Evolutionary conservation across 2,888 invertebrate genomes (phyloP).

Genomic region (Lymantria monacha): DNA sequence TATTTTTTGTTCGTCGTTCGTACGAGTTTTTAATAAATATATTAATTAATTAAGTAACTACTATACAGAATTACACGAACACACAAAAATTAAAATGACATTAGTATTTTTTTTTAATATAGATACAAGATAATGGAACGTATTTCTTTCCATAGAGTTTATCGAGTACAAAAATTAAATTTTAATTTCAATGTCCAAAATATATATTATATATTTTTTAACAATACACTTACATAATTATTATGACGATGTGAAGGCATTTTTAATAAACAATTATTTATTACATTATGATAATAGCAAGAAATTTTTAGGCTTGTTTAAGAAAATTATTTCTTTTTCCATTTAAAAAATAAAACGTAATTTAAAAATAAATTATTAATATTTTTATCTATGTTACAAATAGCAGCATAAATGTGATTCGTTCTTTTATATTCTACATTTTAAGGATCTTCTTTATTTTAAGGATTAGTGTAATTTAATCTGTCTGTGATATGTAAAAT

Average conservation of each 20-base stretch:
- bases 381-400: constrained; percentile 11
- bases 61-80: constrained; percentile 58
- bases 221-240: constrained; percentile 31
- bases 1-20: constrained; percentile 32
- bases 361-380: too few relatives aligned
- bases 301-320: too few relatives aligned
- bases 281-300: neutral
- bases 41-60: constrained; percentile 41
- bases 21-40: constrained; percentile 27
- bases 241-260: constrained; percentile 40
- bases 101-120: constrained; percentile 23
- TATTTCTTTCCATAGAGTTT: constrained; percentile 33
- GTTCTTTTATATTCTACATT: too few relatives aligned
- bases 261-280: constrained; percentile 27
- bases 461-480: neutral
- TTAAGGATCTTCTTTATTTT: too few relatives aligned
- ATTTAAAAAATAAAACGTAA: too few relatives aligned
- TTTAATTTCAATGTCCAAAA: constrained; percentile 36
- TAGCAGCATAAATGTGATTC: too few relatives aligned
- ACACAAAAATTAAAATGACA: constrained; percentile 38
- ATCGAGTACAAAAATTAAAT: constrained; percentile 65
- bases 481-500: constrained; percentile 28
- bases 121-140: constrained; percentile 6
- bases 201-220: constrained; percentile 26
- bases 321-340: too few relatives aligned